Base-by-base conservation (phyloP, 1,140 invertebrate genomes). In the Euschistus heros region DNA sequence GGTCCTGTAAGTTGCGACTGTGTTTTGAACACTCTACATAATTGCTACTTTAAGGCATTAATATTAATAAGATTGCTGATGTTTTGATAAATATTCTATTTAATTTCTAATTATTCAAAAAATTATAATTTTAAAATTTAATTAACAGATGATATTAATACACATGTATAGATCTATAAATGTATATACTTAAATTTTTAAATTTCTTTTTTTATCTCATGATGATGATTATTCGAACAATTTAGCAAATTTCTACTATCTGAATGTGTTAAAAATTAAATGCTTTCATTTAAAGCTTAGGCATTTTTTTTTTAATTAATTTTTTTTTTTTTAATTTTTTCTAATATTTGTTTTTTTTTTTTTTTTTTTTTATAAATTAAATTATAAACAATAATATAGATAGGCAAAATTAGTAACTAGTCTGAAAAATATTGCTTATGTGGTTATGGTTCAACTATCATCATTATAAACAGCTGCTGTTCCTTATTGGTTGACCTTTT, bases 401-500 rank as follows among this genome's bases (percentile, higher is more conserved):
- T 44, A 61, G 59, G 37, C 42, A 57, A 8, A 57, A 57, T 14
- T 57, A 57, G 18, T 57, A 57, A 57, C 54, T 57, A 57, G 54
- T 26, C 54, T 57, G 20, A 57, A 57, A 24, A 57, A 22, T 57
- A 57, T 57, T 57, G 54, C 54, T 57, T 57, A 57, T 57, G 54
- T 20, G 54, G 54, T 57, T 57, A 24, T 20, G 54, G 8, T 22
- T 20, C 15, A 18, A 24, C 20, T 22, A 22, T 54, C 50, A 17
- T 54, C 50, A 17, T 1, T 4, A n/a, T 7, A 20, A 7, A 17
- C 2, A 13, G 6, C 2, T 17, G 18, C 24, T 8, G 6, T 54
- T 17, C 13, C 24, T 61, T 37, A 61, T 24, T 61, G 59, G 37
- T 61, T 61, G 17, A 44, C n/a, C 42, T 70, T 70, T 52, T 70